Conservation (phyloP, 2,888 invertebrate species). For the Neoitamus cyanurus region DNA sequence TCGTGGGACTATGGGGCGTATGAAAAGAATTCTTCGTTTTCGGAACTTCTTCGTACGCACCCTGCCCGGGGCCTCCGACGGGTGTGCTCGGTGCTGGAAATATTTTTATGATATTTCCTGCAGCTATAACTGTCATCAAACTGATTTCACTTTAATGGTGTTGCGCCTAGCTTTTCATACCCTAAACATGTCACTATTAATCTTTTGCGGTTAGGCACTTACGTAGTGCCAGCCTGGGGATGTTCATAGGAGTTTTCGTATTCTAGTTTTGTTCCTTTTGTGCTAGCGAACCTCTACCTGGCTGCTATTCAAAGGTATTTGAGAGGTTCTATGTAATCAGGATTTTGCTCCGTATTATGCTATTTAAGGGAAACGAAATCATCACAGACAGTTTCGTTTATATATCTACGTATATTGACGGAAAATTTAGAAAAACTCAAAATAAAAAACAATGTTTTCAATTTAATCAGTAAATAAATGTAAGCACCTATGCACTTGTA, state of each 20-base stretch:
- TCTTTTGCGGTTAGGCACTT: conserved; percentile 8
- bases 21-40: neutral
- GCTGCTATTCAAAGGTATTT: neutral
- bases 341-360: too few species aligned
- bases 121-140: neutral
- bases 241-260: neutral
- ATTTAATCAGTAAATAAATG: too few species aligned
- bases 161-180: neutral
- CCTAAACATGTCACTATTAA: neutral
- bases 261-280: neutral
- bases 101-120: conserved; percentile 20
- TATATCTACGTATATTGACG: too few species aligned
- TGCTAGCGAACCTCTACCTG: neutral
- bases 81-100: neutral
- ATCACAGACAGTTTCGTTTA: too few species aligned
- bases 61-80: neutral
- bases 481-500: too few species aligned
- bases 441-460: too few species aligned
- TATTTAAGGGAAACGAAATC: too few species aligned
- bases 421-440: too few species aligned
- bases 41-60: neutral
- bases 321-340: too few species aligned
- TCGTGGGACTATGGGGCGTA: neutral
- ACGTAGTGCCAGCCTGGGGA: neutral
- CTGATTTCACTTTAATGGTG: conserved; percentile 17